Evolutionary conservation across 35 echinoderm and acorn worm species (phyloP).

Genomic region (Holothuria glaberrima): DNA sequence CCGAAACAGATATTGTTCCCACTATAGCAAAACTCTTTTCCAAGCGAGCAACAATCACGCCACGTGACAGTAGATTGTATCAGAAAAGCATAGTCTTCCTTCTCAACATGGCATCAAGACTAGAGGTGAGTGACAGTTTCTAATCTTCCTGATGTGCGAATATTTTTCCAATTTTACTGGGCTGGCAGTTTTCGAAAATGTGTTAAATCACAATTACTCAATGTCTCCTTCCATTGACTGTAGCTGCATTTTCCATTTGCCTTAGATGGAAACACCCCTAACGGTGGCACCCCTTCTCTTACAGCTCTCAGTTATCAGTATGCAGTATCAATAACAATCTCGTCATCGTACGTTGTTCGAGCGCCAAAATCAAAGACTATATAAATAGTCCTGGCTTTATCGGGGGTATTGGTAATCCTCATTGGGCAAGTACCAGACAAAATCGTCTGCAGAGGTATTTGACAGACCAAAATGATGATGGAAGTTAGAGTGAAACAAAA

Average conservation of each 20-base stretch:
- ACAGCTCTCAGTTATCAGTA: constrained; percentile 3
- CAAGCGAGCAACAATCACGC: constrained; percentile 25
- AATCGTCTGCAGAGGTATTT: constrained; percentile 2
- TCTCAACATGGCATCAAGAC: constrained; percentile 32
- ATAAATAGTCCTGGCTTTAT: constrained; percentile 7
- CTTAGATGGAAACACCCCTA: constrained; percentile 22
- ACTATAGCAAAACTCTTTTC: constrained; percentile 39
- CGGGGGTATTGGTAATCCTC: neutral
- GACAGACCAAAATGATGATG: constrained; percentile 31
- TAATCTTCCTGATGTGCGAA: neutral
- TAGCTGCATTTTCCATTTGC: neutral
- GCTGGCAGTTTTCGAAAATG: constrained; percentile 23
- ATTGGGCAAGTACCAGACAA: constrained; percentile 16
- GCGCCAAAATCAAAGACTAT: neutral
- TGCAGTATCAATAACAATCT: neutral
- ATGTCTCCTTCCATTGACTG: constrained; percentile 32
- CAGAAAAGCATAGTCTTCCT: constrained; percentile 45
- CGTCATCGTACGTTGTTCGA: neutral
- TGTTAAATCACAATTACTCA: constrained; percentile 10
- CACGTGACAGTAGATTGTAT: constrained; percentile 31
- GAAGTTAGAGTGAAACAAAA: constrained; percentile 2
- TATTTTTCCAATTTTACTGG: neutral
- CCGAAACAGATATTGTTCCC: constrained; percentile 34
- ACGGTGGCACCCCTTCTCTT: constrained; percentile 12
- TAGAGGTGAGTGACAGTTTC: constrained; percentile 38